Percentiles rank a stretch among this genome's conserved stretches.
phyloP scores from a whole-genome alignment of 2,113 vertebrate species.

The Melanostigma gelatinosum region DNA sequence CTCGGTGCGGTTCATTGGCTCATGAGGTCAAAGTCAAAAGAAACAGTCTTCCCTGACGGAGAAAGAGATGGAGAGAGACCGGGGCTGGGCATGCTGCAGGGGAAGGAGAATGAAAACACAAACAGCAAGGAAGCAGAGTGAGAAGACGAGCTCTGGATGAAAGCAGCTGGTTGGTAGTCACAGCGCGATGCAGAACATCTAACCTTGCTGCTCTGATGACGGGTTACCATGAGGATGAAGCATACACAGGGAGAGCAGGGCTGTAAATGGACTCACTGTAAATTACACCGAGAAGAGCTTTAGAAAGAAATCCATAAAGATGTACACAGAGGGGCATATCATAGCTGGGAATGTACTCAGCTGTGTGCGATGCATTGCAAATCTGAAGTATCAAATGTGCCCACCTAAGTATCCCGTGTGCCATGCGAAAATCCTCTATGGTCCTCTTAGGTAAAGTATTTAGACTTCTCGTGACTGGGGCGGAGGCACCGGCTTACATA shows the following conservation, averaged over 20 bases:
- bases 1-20: slow-evolving; percentile 32
- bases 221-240: slow-evolving; percentile 26
- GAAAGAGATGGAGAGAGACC: slow-evolving; percentile 5
- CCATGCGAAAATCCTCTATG: slow-evolving; percentile 36
- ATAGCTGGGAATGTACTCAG: background rate
- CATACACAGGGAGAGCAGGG: slow-evolving; percentile 2
- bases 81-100: slow-evolving; percentile 19
- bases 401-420: slow-evolving; percentile 14
- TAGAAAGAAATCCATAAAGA: slow-evolving; percentile 34
- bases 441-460: slow-evolving; percentile 65
- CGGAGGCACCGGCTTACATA: slow-evolving; percentile 48
- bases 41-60: slow-evolving; percentile 16
- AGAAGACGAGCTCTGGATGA: slow-evolving; percentile 23
- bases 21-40: slow-evolving; percentile 61
- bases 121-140: slow-evolving; percentile 23
- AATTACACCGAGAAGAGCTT: slow-evolving; percentile 41
- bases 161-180: slow-evolving; percentile 32
- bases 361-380: slow-evolving; percentile 21
- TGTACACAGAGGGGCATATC: background rate
- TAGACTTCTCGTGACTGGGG: slow-evolving; percentile 54
- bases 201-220: slow-evolving; percentile 40
- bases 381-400: slow-evolving; percentile 47
- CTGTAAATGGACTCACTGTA: slow-evolving; percentile 42
- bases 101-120: slow-evolving; percentile 39
- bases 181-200: background rate